Conservation (phyloP, 2,888 invertebrate genomes). For the Fragum fragum region DNA sequence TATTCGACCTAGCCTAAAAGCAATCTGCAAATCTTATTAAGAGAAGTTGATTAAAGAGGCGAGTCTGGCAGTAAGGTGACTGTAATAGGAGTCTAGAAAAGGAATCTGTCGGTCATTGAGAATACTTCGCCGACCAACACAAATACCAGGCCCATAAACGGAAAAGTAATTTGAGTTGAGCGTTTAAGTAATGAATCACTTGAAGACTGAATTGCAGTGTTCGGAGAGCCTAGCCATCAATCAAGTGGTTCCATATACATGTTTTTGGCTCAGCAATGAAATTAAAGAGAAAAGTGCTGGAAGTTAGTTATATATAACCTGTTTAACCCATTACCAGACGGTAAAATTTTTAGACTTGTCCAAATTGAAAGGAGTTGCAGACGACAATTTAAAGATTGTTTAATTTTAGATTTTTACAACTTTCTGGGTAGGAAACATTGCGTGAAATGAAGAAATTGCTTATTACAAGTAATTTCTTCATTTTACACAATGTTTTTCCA, state of each 20-base stretch:
- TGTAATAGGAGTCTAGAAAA: neutral
- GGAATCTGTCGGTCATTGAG: neutral
- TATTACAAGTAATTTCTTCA: too few relatives aligned
- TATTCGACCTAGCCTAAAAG: too few relatives aligned
- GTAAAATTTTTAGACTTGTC: too few relatives aligned
- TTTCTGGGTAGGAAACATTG: too few relatives aligned
- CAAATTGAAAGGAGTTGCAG: too few relatives aligned
- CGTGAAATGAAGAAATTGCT: too few relatives aligned
- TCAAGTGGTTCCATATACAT: neutral
- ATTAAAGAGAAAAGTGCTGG: too few relatives aligned
- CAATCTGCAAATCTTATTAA: neutral
- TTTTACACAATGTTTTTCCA: too few relatives aligned
- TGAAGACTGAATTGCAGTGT: slow-evolving; percentile 7
- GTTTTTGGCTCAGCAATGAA: neutral
- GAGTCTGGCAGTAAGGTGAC: neutral
- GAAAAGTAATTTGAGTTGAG: slow-evolving; percentile 21
- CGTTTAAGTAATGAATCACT: slow-evolving; percentile 25
- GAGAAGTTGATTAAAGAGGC: neutral
- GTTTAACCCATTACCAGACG: too few relatives aligned
- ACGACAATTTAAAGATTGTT: too few relatives aligned
- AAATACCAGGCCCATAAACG: slow-evolving; percentile 10
- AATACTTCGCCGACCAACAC: neutral
- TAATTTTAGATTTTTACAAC: too few relatives aligned
- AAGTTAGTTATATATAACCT: too few relatives aligned
- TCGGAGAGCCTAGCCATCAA: neutral